These are phyloP conservation scores for Sterrhoptilus dennistouni DNA, from an alignment of 2,113 vertebrate species.

Conservation along the genomic window DNA sequence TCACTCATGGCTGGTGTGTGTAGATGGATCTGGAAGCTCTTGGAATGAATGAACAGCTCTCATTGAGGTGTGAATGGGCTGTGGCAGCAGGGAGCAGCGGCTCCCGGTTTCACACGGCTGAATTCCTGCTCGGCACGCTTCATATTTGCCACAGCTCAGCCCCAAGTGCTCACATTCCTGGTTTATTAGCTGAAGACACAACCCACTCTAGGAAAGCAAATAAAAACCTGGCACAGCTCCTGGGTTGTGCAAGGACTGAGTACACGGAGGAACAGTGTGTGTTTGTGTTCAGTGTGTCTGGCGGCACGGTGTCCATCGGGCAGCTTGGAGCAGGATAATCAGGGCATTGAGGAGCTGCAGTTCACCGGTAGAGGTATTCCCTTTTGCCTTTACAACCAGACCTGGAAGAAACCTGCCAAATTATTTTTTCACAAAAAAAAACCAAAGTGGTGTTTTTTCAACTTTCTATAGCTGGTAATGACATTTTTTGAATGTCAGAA, in stretches of 20 bases:
- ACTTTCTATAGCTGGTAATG: not conserved
- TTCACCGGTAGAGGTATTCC: not conserved
- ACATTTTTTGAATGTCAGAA: not conserved
- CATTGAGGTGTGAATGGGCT: not conserved
- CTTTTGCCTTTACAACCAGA: not conserved
- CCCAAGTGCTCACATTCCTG: conserved; percentile 45
- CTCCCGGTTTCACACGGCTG: not conserved
- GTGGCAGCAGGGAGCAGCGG: not conserved
- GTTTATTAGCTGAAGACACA: conserved; percentile 56
- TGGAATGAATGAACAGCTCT: not conserved
- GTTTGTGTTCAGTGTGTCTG: not conserved
- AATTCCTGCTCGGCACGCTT: not conserved
- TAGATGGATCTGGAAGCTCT: not conserved
- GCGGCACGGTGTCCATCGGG: accelerated
- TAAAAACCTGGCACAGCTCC: not conserved
- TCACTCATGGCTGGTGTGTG: accelerated
- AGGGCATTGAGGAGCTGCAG: not conserved
- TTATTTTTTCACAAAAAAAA: not conserved
- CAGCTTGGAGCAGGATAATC: not conserved
- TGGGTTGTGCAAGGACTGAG: not conserved
- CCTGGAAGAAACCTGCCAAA: not conserved
- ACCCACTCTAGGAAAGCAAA: conserved; percentile 47
- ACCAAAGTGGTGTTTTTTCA: not conserved
- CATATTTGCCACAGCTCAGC: not conserved
- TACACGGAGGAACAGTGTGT: not conserved